Conservation (phyloP, 2,113 vertebrate genomes). For the Henicopernis longicauda region DNA sequence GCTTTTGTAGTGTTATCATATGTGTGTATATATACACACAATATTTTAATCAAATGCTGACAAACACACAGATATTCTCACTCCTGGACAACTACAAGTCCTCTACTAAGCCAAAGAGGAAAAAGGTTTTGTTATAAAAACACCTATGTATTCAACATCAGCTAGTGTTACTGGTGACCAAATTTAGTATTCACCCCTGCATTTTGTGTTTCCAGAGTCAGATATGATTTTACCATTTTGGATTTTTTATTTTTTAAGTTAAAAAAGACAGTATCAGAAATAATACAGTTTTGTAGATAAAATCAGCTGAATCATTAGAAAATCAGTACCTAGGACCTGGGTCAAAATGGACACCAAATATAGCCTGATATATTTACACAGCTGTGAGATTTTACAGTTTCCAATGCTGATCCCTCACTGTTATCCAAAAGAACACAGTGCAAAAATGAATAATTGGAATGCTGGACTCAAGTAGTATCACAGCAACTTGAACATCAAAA, state of each 20-base stretch:
- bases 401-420: background rate
- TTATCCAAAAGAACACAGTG: background rate
- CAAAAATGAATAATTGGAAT: background rate
- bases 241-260: background rate
- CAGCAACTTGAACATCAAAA: background rate
- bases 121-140: background rate
- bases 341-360: background rate
- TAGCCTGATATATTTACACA: background rate
- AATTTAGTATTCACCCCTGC: background rate
- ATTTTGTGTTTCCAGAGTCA: background rate
- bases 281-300: background rate
- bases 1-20: background rate
- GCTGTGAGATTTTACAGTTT: background rate
- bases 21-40: background rate
- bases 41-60: background rate
- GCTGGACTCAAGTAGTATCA: background rate
- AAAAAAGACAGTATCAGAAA: background rate
- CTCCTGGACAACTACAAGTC: background rate
- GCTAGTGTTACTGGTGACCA: background rate
- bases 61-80: background rate
- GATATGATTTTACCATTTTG: background rate
- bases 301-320: background rate
- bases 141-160: background rate
- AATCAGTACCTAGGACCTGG: background rate
- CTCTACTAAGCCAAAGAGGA: background rate